These are phyloP conservation scores for Lepidotrigona ventralis DNA, from an alignment of 1,140 invertebrate species.

Conservation along the genomic window DNA sequence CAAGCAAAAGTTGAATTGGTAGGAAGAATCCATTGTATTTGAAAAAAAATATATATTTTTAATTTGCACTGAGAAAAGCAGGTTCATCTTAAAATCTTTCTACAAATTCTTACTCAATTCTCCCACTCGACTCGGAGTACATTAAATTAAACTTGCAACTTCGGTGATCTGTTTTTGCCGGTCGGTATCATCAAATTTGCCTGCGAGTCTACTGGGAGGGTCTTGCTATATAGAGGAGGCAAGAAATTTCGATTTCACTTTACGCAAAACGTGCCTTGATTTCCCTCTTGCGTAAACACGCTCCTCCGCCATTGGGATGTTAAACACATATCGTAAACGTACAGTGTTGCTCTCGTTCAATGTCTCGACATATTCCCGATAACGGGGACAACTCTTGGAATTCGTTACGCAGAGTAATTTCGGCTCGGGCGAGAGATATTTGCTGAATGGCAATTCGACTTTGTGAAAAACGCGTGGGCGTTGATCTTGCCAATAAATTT, in stretches of 20 bases:
- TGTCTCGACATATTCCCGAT: conserved; percentile 52
- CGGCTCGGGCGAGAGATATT: conserved; percentile 56
- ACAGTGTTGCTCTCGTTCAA: conserved; percentile 47
- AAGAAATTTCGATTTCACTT: conserved; percentile 39
- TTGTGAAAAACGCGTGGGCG: conserved; percentile 27
- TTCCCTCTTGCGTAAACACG: conserved; percentile 43
- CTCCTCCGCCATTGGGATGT: conserved; percentile 14
- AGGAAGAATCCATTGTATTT: background rate
- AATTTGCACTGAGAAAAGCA: no score
- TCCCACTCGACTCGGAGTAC: background rate
- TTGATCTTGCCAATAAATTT: conserved; percentile 37
- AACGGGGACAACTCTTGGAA: conserved; percentile 66
- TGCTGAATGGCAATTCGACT: conserved; percentile 52
- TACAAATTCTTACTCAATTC: background rate
- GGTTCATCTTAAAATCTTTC: background rate
- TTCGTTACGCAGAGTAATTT: conserved; percentile 64
- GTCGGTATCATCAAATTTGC: background rate
- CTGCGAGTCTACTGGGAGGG: background rate
- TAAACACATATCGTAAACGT: conserved; percentile 44
- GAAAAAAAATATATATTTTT: background rate
- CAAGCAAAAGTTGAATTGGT: background rate
- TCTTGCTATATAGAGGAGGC: background rate
- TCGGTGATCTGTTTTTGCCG: conserved; percentile 9
- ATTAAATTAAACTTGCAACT: background rate
- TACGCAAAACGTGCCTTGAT: conserved; percentile 25